Evolutionary conservation across 2,797 vertebrate genomes (phyloP), one percentile per base, ranked within the genome.

Genomic region (Aulostomus chinensis): DNA sequence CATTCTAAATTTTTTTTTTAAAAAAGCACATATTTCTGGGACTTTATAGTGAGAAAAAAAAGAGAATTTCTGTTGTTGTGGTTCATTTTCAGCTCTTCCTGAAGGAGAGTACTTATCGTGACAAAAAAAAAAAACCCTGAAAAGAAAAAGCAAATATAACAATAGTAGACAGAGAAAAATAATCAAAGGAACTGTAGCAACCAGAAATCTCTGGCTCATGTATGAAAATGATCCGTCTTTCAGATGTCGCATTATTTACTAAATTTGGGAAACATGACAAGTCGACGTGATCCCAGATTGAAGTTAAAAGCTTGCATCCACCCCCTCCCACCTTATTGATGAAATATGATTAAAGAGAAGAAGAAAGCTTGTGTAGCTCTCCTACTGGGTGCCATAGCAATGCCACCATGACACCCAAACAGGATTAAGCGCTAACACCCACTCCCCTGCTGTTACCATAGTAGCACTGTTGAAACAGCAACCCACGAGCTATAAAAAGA

Each of bases 361-460:
- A 56, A 62, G n/a, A n/a, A n/a, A 32, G 41, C 52, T 49, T 28
- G 46, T 54, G 70, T 45, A 40, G 59, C 66, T 80, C 68, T 79
- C 78, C 56, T 65, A 33, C 63, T 68, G 77, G 72, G 71, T 76
- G n/a, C n/a, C n/a, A n/a, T n/a, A 52, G 77, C 70, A 36, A 77
- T 83, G 76, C 70, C 82, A 83, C 73, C 68, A 71, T 84, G 84
- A 83, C 84, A 85, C 79, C 78, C 74, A 76, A 84, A 83, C 55
- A 76, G 76, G 78, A 81, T 86, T 76, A 85, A 64, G 69, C 54
- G 62, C 73, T 59, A 68, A 84, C 81, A 76, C 81, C 81, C 78
- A 82, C 83, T 76, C 61, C 83, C 80, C 78, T 74, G 76, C 81
- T 73, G 83, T 88, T 84, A 74, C 81, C 84, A 88, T 86, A 86